A percentile compares a stretch with the other conserved stretches of the same genome.
These are phyloP conservation scores for Drosophila gunungcola DNA, from an alignment of 1,140 invertebrate species.

Conservation along the genomic window DNA sequence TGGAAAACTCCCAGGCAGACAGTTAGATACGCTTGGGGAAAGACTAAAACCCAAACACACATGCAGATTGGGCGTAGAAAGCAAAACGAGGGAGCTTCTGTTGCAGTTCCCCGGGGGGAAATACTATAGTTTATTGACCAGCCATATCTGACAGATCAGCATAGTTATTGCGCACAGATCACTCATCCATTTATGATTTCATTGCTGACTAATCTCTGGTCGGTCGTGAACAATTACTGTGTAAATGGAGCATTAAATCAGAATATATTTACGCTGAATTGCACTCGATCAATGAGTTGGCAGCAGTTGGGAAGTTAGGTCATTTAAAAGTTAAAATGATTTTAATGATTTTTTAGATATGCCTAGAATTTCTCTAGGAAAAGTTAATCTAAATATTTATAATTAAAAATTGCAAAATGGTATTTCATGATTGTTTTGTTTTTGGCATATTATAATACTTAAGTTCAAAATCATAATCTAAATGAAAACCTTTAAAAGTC, in stretches of 20 bases:
- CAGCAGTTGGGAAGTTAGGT: neutral
- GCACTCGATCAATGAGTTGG: slow-evolving; percentile 10
- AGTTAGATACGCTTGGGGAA: slow-evolving; percentile 13
- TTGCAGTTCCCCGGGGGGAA: neutral
- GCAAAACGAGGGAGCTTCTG: neutral
- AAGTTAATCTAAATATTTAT: no score
- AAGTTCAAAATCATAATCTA: neutral
- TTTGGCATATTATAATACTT: no score
- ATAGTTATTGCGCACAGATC: slow-evolving; percentile 1
- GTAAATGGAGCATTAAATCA: slow-evolving; percentile 16
- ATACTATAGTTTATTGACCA: neutral
- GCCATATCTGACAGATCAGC: slow-evolving; percentile 4
- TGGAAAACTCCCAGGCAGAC: slow-evolving; percentile 14
- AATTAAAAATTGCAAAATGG: no score
- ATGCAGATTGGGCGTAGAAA: slow-evolving; percentile 7
- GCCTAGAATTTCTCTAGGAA: no score
- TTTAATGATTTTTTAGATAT: neutral
- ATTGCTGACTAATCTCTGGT: slow-evolving; percentile 16
- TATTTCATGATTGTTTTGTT: no score
- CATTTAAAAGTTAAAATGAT: neutral
- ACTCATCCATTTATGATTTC: slow-evolving; percentile 12
- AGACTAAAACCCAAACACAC: slow-evolving; percentile 1
- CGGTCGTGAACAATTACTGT: slow-evolving; percentile 2
- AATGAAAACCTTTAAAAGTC: neutral
- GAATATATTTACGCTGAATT: slow-evolving; percentile 4